phyloP scores from a whole-genome alignment of 2,113 vertebrate genomes.

The Rhabdornis inornatus region DNA sequence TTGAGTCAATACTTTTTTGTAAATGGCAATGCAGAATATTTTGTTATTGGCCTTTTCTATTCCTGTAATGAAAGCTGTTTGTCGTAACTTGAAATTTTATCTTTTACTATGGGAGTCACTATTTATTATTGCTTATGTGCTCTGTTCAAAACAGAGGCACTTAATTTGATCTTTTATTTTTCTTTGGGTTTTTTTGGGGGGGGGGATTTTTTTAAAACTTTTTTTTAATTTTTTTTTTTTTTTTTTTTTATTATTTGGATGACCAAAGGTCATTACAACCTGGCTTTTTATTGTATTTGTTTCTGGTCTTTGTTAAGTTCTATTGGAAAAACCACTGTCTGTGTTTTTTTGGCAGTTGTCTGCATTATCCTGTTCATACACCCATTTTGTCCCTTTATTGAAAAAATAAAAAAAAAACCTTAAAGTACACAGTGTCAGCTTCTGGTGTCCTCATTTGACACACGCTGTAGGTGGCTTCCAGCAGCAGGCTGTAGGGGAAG shows the following conservation, averaged over 20 bases:
- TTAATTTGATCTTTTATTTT: conserved; percentile 89
- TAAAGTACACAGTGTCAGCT: conserved; percentile 89
- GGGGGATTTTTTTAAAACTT: background rate
- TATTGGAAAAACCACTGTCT: conserved; percentile 99
- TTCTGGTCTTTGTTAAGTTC: conserved; percentile 99
- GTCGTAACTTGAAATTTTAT: conserved; percentile 99
- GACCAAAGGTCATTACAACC: conserved; percentile 98
- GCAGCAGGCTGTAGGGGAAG: conserved; percentile 75
- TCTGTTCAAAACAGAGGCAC: conserved; percentile 97
- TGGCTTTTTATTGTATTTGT: conserved; percentile 96
- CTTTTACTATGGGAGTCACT: conserved; percentile 99
- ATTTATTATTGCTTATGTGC: conserved; percentile 99
- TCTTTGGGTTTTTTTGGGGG: conserved; percentile 72
- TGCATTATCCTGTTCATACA: conserved; percentile 99
- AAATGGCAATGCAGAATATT: conserved; percentile 99
- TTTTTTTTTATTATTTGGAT: conserved; percentile 83
- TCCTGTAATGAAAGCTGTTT: conserved; percentile 99
- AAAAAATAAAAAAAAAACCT: conserved; percentile 95
- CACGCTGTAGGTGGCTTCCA: conserved; percentile 68
- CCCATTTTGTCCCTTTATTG: conserved; percentile 99
- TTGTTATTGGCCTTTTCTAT: conserved; percentile 99
- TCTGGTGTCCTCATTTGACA: conserved; percentile 86
- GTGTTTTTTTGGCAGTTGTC: conserved; percentile 99
- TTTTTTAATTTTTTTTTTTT: conserved; percentile 50
- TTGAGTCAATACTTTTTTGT: conserved; percentile 99